These are phyloP conservation scores for Apostichopus leukothele DNA, from an alignment of 53 echinoderm and acorn worm species.

Conservation along the genomic window DNA sequence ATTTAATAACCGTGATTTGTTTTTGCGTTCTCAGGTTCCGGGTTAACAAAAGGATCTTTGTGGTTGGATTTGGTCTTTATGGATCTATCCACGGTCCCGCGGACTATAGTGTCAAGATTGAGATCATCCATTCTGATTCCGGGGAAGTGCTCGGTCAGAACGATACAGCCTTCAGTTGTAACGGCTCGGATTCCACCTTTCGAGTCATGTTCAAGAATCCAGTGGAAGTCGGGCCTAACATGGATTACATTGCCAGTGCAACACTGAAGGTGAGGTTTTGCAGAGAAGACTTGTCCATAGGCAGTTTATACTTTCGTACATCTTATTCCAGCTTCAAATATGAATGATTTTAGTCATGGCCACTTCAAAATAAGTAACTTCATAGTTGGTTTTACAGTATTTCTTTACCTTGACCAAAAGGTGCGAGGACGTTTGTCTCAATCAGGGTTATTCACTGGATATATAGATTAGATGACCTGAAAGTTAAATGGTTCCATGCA, in stretches of 20 bases:
- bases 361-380: too few relatives aligned
- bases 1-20: not conserved
- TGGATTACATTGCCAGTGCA: constrained; percentile 97
- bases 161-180: constrained; percentile 96
- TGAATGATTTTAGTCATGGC: too few relatives aligned
- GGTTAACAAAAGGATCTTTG: constrained; percentile 94
- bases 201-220: constrained; percentile 99
- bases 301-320: too few relatives aligned
- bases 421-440: too few relatives aligned
- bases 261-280: constrained; percentile 72
- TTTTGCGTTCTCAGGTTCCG: constrained; percentile 66
- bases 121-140: constrained; percentile 93
- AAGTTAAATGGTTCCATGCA: too few relatives aligned
- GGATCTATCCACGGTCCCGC: constrained; percentile 99
- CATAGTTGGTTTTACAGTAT: too few relatives aligned
- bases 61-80: constrained; percentile 97
- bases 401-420: too few relatives aligned
- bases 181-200: constrained; percentile 91
- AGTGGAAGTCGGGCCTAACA: constrained; percentile 80
- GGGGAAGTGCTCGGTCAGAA: constrained; percentile 88
- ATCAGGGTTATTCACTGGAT: too few relatives aligned
- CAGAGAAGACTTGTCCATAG: too few relatives aligned
- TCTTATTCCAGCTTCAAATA: too few relatives aligned
- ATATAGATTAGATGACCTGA: too few relatives aligned
- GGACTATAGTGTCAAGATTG: constrained; percentile 92